phyloP scores from a whole-genome alignment of 2,113 vertebrate genomes.

The Rhinopithecus roxellana region DNA sequence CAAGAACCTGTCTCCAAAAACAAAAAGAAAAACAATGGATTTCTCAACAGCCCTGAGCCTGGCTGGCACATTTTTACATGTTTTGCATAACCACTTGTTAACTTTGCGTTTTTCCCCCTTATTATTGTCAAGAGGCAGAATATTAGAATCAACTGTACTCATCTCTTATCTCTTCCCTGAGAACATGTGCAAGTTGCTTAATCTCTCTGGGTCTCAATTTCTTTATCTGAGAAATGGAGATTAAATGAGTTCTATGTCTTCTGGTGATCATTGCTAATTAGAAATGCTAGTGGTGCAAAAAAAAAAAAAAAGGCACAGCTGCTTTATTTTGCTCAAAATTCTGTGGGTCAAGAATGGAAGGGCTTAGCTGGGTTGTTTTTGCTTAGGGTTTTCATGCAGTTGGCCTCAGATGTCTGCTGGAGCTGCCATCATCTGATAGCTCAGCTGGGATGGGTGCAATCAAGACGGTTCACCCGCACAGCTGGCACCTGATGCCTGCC shows the following conservation, averaged over 20 bases:
- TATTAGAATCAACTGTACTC: neutral
- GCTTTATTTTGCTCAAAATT: neutral
- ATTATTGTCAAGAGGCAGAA: neutral
- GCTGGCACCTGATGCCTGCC: neutral
- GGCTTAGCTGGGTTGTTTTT: neutral
- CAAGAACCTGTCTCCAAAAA: no score
- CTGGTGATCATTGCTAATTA: neutral
- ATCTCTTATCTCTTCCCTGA: neutral
- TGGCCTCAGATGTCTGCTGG: neutral
- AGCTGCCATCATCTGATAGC: neutral
- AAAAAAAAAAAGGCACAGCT: neutral
- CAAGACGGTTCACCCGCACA: accelerated
- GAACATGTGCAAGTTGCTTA: neutral
- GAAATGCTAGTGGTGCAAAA: neutral
- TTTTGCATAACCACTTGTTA: neutral
- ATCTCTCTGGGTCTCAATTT: neutral
- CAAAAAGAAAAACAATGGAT: no score
- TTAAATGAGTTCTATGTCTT: neutral
- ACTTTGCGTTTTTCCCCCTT: neutral
- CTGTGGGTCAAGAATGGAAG: neutral
- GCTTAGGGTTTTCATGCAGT: neutral
- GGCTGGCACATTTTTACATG: neutral
- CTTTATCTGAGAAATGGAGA: neutral
- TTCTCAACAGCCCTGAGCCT: neutral
- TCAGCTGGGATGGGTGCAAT: neutral